A percentile compares a stretch with the other conserved stretches of the same genome.
Evolutionary conservation across 2,888 invertebrate genomes (phyloP).

Genomic region (Antheraea yamamai): DNA sequence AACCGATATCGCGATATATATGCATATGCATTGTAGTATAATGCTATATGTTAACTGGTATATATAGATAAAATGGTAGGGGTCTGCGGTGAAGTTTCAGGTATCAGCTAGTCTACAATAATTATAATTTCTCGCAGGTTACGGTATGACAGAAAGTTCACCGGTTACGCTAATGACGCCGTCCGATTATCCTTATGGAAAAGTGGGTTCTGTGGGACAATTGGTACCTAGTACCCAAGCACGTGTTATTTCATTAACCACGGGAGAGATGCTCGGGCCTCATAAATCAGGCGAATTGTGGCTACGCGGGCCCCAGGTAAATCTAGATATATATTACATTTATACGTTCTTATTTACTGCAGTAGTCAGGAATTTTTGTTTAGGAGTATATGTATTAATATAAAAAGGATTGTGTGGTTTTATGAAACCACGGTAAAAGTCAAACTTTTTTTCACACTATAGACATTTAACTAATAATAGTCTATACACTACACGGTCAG

Average conservation of each 20-base stretch:
- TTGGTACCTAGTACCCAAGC: slow-evolving; percentile 86
- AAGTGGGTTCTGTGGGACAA: slow-evolving; percentile 86
- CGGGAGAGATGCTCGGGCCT: slow-evolving; percentile 80
- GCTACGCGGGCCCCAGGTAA: slow-evolving; percentile 88
- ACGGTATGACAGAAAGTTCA: slow-evolving; percentile 87
- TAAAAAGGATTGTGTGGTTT: too few relatives aligned
- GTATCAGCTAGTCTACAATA: background rate
- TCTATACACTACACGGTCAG: too few relatives aligned
- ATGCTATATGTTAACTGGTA: too few relatives aligned
- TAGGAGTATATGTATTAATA: too few relatives aligned
- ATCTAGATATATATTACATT: background rate
- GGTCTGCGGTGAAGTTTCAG: too few relatives aligned
- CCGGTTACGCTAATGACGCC: slow-evolving; percentile 85
- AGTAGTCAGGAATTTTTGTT: too few relatives aligned
- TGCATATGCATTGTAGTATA: too few relatives aligned
- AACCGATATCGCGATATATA: too few relatives aligned
- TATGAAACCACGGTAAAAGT: too few relatives aligned
- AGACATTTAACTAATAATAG: too few relatives aligned
- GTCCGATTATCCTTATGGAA: slow-evolving; percentile 79
- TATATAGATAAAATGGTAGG: too few relatives aligned
- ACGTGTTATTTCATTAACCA: slow-evolving; percentile 82
- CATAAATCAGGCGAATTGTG: slow-evolving; percentile 87
- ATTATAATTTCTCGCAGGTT: slow-evolving; percentile 67
- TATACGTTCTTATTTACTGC: background rate
- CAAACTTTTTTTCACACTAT: too few relatives aligned